Conservation (phyloP, 2,888 invertebrate species). For the Chironomus tentans region DNA sequence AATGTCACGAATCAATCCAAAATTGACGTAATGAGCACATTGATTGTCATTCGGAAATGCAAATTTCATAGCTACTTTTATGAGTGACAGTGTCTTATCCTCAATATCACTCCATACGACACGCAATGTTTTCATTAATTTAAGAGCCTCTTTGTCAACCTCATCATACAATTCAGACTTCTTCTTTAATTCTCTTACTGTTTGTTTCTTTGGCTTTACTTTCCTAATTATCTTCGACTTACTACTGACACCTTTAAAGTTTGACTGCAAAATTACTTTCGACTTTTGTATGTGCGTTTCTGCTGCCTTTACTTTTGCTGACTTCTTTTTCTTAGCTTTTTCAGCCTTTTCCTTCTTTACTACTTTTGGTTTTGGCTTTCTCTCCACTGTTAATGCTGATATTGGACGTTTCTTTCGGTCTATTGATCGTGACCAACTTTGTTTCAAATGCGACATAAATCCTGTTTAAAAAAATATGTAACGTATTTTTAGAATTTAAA, state of each 20-base stretch:
- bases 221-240: not conserved
- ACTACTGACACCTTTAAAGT: not conserved
- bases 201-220: not conserved
- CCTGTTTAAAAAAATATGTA: slow-evolving; percentile 37
- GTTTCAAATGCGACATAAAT: slow-evolving; percentile 54
- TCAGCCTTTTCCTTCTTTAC: not conserved
- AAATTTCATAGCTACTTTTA: slow-evolving; percentile 53
- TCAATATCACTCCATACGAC: slow-evolving; percentile 59
- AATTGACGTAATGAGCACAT: slow-evolving; percentile 37
- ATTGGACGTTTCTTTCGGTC: not conserved
- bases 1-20: slow-evolving; percentile 47
- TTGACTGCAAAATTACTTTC: not conserved
- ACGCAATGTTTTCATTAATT: slow-evolving; percentile 39
- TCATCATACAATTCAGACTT: not conserved
- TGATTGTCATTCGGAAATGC: slow-evolving; percentile 39
- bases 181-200: not conserved
- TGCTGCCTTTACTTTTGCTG: not conserved
- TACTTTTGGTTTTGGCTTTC: too few relatives aligned
- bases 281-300: not conserved
- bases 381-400: not conserved
- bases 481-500: too few relatives aligned
- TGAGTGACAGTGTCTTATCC: slow-evolving; percentile 58
- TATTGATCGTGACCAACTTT: slow-evolving; percentile 52
- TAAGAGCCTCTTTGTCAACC: slow-evolving; percentile 10
- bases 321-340: not conserved